A percentile compares a stretch with the other conserved stretches of the same genome.
Evolutionary conservation across 2,113 vertebrate species (phyloP).

Genomic region (Rhinopomastus cyanomelas): DNA sequence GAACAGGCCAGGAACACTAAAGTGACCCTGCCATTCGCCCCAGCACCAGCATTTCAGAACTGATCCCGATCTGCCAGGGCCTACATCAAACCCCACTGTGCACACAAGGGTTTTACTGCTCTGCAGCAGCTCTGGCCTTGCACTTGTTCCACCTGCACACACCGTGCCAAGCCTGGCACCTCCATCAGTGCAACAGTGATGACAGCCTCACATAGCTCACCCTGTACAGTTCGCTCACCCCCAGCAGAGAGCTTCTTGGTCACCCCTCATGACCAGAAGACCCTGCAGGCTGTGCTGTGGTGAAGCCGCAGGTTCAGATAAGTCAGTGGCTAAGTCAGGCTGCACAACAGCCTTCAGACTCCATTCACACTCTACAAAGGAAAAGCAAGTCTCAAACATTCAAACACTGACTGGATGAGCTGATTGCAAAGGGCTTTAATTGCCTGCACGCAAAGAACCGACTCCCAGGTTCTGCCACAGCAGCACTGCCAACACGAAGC

Average conservation of each 20-base stretch:
- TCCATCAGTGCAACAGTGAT: constrained; percentile 87
- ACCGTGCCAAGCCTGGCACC: constrained; percentile 86
- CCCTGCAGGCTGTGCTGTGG: constrained; percentile 96
- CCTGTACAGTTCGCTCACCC: constrained; percentile 95
- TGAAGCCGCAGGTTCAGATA: constrained; percentile 93
- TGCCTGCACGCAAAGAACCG: not conserved
- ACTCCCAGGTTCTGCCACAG: not conserved
- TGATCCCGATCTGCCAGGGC: constrained; percentile 81
- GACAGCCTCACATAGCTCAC: constrained; percentile 95
- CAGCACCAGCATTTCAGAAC: constrained; percentile 75
- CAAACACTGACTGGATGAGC: not conserved
- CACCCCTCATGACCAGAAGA: constrained; percentile 90
- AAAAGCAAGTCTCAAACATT: not conserved
- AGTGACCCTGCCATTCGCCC: constrained; percentile 70
- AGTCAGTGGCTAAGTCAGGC: constrained; percentile 87
- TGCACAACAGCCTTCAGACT: constrained; percentile 51
- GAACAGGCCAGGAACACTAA: constrained; percentile 70
- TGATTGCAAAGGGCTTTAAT: not conserved
- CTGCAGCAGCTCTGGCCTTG: constrained; percentile 85
- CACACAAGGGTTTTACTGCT: constrained; percentile 86
- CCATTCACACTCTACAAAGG: constrained; percentile 10
- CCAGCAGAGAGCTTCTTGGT: constrained; percentile 95
- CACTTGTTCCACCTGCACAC: constrained; percentile 85
- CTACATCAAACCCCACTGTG: constrained; percentile 88
- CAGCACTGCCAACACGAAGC: not conserved